These are phyloP conservation scores for Sylvilagus bachmani DNA, from an alignment of 2,113 vertebrate genomes.

Conservation along the genomic window DNA sequence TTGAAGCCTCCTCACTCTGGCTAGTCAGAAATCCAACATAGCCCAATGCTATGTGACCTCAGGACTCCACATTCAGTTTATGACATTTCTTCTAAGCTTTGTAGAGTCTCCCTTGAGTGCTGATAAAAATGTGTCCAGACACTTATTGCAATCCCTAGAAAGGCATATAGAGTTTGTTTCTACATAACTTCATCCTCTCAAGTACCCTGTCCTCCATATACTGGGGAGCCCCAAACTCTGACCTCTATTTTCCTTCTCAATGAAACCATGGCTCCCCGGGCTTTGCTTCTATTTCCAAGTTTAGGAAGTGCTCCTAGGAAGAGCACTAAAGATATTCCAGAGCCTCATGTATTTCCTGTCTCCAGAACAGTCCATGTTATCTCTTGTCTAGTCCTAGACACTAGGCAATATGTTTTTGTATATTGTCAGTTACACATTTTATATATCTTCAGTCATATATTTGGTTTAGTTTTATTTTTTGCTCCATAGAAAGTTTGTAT, in stretches of 20 bases:
- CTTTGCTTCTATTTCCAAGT: not conserved
- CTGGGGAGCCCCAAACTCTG: not conserved
- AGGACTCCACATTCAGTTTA: not conserved
- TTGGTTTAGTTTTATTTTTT: constrained; percentile 30
- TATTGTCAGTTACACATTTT: no score
- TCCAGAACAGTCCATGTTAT: not conserved
- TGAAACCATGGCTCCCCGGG: not conserved
- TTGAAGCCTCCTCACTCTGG: not conserved
- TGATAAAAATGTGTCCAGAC: constrained; percentile 20
- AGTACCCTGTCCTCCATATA: not conserved
- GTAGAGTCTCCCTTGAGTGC: not conserved
- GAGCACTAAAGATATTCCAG: not conserved
- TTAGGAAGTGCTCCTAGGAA: not conserved
- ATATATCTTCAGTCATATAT: not conserved
- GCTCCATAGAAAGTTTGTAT: not conserved
- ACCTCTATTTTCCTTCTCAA: not conserved
- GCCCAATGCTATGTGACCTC: not conserved
- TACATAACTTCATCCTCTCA: not conserved
- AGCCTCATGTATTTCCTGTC: not conserved
- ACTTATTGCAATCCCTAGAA: not conserved
- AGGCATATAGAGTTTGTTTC: not conserved
- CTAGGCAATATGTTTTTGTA: no score
- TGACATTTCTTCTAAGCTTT: not conserved
- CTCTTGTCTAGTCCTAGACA: not conserved
- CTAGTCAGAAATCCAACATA: not conserved